Evolutionary conservation across 2,888 invertebrate species (phyloP).

Genomic region (Eupithecia exiguata): DNA sequence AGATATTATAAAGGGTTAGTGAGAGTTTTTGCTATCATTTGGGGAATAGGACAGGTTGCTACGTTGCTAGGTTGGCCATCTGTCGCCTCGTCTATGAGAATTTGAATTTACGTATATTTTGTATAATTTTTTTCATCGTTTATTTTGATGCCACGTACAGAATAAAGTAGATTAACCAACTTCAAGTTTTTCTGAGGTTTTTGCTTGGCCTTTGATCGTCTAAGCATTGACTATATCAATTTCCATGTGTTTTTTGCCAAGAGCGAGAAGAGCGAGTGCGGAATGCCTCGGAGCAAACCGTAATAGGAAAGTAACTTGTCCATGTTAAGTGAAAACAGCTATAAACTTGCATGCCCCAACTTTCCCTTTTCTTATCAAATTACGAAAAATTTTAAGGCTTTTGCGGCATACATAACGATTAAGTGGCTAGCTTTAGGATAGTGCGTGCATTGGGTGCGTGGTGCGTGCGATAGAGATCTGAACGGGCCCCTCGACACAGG

Average conservation of each 20-base stretch:
- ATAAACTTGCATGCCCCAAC: conserved; percentile 46
- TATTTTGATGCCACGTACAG: background rate
- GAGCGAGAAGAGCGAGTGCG: background rate
- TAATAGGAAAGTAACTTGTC: conserved; percentile 38
- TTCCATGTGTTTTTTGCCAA: background rate
- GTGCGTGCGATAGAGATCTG: conserved; percentile 82
- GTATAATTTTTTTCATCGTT: background rate
- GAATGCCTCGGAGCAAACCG: conserved; percentile 14
- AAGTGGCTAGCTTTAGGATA: conserved; percentile 80
- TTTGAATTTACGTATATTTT: conserved; percentile 28
- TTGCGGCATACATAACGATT: conserved; percentile 76
- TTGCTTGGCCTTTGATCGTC: background rate
- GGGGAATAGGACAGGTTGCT: conserved; percentile 66
- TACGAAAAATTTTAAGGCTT: conserved; percentile 57
- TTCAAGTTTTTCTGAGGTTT: background rate
- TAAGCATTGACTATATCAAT: background rate
- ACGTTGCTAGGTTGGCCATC: conserved; percentile 58
- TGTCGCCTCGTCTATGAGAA: conserved; percentile 59
- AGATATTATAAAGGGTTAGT: conserved; percentile 65
- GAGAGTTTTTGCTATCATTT: conserved; percentile 75
- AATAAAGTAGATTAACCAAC: background rate
- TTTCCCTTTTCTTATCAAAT: conserved; percentile 48
- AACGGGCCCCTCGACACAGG: conserved; percentile 57
- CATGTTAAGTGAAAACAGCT: conserved; percentile 45
- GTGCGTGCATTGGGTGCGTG: conserved; percentile 79